phyloP scores from a whole-genome alignment of 1,140 invertebrate genomes.

The Bombus waltoni region DNA sequence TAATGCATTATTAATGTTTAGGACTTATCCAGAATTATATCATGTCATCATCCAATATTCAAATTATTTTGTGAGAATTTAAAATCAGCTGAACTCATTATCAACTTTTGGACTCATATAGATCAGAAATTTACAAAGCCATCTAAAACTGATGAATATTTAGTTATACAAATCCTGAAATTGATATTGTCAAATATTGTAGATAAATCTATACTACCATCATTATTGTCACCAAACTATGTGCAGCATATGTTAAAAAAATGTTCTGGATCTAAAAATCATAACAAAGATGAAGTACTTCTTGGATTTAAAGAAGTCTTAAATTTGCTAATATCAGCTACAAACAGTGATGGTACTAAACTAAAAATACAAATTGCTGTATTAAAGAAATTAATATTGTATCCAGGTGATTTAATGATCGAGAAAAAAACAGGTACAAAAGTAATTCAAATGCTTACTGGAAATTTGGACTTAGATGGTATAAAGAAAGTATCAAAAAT shows the following conservation, averaged over 20 bases:
- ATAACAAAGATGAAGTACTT: constrained; percentile 80
- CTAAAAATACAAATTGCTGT: constrained; percentile 83
- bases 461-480: constrained; percentile 84
- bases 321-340: constrained; percentile 80
- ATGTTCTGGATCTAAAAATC: constrained; percentile 82
- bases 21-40: constrained; percentile 84
- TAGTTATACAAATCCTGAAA: constrained; percentile 82
- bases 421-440: constrained; percentile 87
- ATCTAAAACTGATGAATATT: constrained; percentile 84
- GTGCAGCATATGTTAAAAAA: constrained; percentile 84
- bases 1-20: constrained; percentile 61
- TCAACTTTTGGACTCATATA: constrained; percentile 84
- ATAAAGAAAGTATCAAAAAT: constrained; percentile 85
- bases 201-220: constrained; percentile 81
- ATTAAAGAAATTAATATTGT: constrained; percentile 85
- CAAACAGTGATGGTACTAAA: constrained; percentile 82
- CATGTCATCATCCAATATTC: constrained; percentile 85
- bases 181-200: constrained; percentile 82
- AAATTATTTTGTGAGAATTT: constrained; percentile 83
- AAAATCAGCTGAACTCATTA: constrained; percentile 79
- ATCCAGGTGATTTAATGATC: constrained; percentile 87
- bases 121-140: constrained; percentile 84
- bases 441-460: constrained; percentile 85
- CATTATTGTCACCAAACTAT: constrained; percentile 83
- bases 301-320: constrained; percentile 82